Base-by-base conservation (phyloP, 2,888 invertebrate species). In the Eilema sororculum region DNA sequence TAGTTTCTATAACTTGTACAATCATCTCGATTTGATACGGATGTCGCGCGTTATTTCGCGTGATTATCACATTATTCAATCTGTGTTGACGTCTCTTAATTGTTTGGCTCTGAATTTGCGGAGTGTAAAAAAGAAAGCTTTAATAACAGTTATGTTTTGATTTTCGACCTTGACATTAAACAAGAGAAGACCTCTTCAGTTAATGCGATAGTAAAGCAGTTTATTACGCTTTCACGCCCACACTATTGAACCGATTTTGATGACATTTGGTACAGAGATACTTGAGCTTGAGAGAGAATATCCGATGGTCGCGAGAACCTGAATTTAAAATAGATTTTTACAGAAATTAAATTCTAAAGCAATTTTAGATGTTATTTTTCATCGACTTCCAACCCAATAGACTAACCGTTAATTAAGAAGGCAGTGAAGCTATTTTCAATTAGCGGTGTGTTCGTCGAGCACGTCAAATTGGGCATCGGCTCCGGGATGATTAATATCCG, bases 401-500 rank as follows among this genome's bases (percentile, higher is more conserved):
- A 9, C 20, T 61, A 68, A 46, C 20, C 65, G 69, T 60, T 61
- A 69, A 69, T 69, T 22, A 67, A 60, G 66, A 41, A 41, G 66
- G 28, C 59, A 69, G 72, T 65, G 68, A 69, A 37, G 72, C 82
- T 84, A 84, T 86, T 90, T 88, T 88, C 89, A 91, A 90, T 91
- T 91, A 90, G 82, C 80, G 83, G 79, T 84, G 78, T 78, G 82
- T 80, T 79, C 78, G 78, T 60, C 75, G 81, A 79, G 81, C 79
- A 75, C 74, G 76, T 74, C 76, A 74, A 74, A 80, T 79, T 78
- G 80, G 74, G 83, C 76, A 79, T 81, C 79, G 83, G 78, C 76
- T 81, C 80, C 90, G 89, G 93, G 90, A 93, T 95, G 94, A 95
- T 94, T 95, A 94, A 95, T 94, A 93, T 94, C 94, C 94, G 94